Conservation (phyloP, 1,140 invertebrate genomes). For the Epicauta chinensis region DNA sequence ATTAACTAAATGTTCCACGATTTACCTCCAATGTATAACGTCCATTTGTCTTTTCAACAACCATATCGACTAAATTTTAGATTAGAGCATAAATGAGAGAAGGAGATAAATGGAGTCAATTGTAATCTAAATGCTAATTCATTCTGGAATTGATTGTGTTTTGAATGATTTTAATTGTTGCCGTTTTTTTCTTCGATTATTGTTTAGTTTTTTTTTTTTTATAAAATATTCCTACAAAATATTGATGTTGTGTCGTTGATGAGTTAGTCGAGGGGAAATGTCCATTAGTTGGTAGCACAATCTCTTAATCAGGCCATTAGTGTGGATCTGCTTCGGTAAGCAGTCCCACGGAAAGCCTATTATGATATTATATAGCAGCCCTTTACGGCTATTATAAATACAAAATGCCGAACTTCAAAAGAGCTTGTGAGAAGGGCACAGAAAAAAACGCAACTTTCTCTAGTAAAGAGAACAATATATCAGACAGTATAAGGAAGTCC, state of each 20-base stretch:
- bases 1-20: slow-evolving; percentile 41
- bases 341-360: slow-evolving; percentile 35
- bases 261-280: slow-evolving; percentile 17
- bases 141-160: slow-evolving; percentile 2
- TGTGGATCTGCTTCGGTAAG: slow-evolving; percentile 33
- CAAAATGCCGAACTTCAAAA: slow-evolving; percentile 25
- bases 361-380: slow-evolving; percentile 37
- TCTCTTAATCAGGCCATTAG: slow-evolving; percentile 41
- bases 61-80: slow-evolving; percentile 16
- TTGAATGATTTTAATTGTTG: too few relatives aligned
- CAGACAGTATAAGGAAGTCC: neutral
- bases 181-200: too few relatives aligned
- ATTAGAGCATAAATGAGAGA: slow-evolving; percentile 14
- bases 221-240: too few relatives aligned
- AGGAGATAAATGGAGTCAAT: too few relatives aligned
- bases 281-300: slow-evolving; percentile 32
- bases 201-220: too few relatives aligned
- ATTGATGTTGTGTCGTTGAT: too few relatives aligned
- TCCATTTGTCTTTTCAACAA: slow-evolving; percentile 30
- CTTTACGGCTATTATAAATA: slow-evolving; percentile 23
- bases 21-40: slow-evolving; percentile 31
- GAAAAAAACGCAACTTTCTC: neutral
- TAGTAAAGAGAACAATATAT: too few relatives aligned
- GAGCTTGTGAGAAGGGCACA: slow-evolving; percentile 1
- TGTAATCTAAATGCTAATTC: slow-evolving; percentile 37